phyloP scores from a whole-genome alignment of 2,797 vertebrate genomes.

The Nyctibius grandis region DNA sequence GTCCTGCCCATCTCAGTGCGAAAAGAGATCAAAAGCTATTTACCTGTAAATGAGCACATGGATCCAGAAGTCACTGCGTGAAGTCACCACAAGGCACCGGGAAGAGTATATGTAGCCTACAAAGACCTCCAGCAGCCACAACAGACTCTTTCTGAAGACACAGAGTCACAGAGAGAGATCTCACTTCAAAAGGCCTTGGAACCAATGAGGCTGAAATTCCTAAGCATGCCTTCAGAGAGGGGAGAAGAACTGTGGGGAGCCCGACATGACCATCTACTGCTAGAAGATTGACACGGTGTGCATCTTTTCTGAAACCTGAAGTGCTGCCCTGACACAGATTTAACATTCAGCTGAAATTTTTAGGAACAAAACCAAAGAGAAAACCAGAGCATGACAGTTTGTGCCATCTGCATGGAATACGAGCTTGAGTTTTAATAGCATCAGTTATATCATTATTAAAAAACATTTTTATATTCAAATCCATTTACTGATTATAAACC shows the following conservation, averaged over 20 bases:
- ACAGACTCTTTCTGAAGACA: not conserved
- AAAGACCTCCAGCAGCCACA: not conserved
- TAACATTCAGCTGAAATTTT: conserved; percentile 10
- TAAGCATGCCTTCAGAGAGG: not conserved
- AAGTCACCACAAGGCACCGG: not conserved
- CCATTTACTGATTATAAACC: conserved; percentile 51
- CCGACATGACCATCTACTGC: not conserved
- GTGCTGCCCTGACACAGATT: not conserved
- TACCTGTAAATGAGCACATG: not conserved
- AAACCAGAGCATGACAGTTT: conserved; percentile 47
- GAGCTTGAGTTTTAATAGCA: conserved; percentile 40
- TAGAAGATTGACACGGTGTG: rapidly evolving
- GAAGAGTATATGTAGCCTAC: not conserved
- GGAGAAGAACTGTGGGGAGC: not conserved
- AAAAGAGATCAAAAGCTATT: not conserved
- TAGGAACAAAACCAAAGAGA: conserved; percentile 32
- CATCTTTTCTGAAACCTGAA: not conserved
- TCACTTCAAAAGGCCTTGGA: not conserved
- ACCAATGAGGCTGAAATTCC: not conserved
- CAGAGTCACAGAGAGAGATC: not conserved
- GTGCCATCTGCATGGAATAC: conserved; percentile 56
- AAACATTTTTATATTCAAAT: conserved; percentile 27
- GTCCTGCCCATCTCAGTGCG: not conserved
- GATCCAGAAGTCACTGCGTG: not conserved
- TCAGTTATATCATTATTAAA: conserved; percentile 48